Evolutionary conservation across 2,888 invertebrate genomes (phyloP).

Genomic region (Philereme vetulata): DNA sequence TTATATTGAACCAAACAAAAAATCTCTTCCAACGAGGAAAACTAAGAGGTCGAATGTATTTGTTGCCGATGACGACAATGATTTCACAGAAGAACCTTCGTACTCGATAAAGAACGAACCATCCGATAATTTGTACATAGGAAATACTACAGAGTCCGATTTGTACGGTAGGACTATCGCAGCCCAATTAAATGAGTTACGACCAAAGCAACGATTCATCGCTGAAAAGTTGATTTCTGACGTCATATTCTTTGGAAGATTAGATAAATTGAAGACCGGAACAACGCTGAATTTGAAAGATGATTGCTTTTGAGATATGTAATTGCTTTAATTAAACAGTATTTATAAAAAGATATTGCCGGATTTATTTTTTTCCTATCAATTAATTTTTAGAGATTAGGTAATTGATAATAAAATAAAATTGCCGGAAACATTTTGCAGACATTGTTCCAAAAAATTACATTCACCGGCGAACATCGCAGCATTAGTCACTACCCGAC

Average conservation of each 20-base stretch:
- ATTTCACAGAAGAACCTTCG: slow-evolving; percentile 4
- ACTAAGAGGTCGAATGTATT: slow-evolving; percentile 12
- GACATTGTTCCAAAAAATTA: too few relatives aligned
- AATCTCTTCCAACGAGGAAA: slow-evolving; percentile 11
- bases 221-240: slow-evolving; percentile 59
- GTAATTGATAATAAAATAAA: too few relatives aligned
- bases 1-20: not conserved
- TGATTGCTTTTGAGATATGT: not conserved
- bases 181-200: slow-evolving; percentile 45
- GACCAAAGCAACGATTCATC: slow-evolving; percentile 43
- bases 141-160: slow-evolving; percentile 14
- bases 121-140: not conserved
- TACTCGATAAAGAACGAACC: slow-evolving; percentile 14
- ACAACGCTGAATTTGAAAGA: slow-evolving; percentile 25
- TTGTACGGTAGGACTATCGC: slow-evolving; percentile 44
- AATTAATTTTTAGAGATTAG: too few relatives aligned
- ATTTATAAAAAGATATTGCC: too few relatives aligned
- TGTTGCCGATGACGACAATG: slow-evolving; percentile 8
- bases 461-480: too few relatives aligned
- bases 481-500: too few relatives aligned
- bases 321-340: not conserved
- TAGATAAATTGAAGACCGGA: slow-evolving; percentile 43
- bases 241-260: slow-evolving; percentile 49
- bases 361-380: too few relatives aligned
- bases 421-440: too few relatives aligned